phyloP scores from a whole-genome alignment of 2,797 vertebrate genomes.

The Nothura maculosa region DNA sequence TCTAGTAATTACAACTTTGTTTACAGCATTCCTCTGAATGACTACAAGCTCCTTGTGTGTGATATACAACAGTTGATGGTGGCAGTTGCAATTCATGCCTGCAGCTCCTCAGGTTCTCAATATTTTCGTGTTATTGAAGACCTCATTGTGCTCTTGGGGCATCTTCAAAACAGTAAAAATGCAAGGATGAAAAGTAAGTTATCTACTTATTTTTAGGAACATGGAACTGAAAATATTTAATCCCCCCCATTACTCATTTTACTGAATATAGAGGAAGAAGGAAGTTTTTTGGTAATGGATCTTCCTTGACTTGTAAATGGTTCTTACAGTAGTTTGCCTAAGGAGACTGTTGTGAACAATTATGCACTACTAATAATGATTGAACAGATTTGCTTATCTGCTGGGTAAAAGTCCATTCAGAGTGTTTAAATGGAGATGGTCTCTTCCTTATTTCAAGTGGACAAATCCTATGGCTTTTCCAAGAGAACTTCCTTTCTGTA shows the following conservation, averaged over 20 bases:
- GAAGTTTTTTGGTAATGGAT: neutral
- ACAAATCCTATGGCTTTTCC: neutral
- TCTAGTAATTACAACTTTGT: constrained; percentile 66
- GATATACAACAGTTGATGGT: constrained; percentile 97
- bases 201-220: constrained; percentile 39
- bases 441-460: neutral
- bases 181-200: constrained; percentile 92
- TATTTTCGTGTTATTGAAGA: constrained; percentile 99
- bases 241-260: neutral
- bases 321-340: neutral
- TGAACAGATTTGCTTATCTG: neutral
- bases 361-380: constrained; percentile 13
- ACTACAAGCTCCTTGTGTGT: constrained; percentile 94
- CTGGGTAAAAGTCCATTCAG: neutral
- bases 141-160: constrained; percentile 94
- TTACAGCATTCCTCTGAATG: constrained; percentile 91
- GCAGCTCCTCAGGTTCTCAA: constrained; percentile 97
- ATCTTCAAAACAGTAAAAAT: constrained; percentile 95
- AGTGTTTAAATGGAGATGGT: neutral
- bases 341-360: neutral
- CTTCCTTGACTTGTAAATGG: neutral
- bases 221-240: neutral
- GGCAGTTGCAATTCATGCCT: constrained; percentile 96
- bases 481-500: neutral
- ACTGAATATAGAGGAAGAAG: neutral